These are phyloP conservation scores for Elgonia sp. DNA, from an alignment of 2,888 invertebrate species.

Conservation along the genomic window DNA sequence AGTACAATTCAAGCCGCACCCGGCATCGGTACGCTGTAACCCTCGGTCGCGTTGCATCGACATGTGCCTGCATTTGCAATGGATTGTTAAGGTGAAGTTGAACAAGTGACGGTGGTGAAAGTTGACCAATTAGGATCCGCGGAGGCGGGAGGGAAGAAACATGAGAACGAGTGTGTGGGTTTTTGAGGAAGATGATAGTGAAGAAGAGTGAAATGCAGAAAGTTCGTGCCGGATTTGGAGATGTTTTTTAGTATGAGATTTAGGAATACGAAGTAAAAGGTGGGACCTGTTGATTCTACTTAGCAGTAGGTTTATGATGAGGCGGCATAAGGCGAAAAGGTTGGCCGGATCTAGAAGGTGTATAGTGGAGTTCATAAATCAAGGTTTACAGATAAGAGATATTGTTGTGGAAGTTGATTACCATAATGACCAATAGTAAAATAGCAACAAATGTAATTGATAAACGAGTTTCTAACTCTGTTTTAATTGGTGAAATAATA, in stretches of 20 bases:
- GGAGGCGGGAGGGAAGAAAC: background rate
- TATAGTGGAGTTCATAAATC: slow-evolving; percentile 40
- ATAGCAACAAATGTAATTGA: no score
- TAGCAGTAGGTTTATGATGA: slow-evolving; percentile 28
- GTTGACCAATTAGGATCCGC: slow-evolving; percentile 10
- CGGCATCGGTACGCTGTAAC: slow-evolving; percentile 62
- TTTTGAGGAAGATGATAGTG: background rate
- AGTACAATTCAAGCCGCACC: slow-evolving; percentile 72
- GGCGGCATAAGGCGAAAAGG: slow-evolving; percentile 8
- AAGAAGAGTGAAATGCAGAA: background rate
- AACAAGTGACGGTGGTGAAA: slow-evolving; percentile 28
- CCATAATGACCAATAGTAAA: background rate
- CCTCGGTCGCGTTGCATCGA: slow-evolving; percentile 43
- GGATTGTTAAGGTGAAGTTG: background rate
- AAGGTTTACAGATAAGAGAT: slow-evolving; percentile 27
- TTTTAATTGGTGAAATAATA: no score
- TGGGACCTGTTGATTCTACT: slow-evolving; percentile 47
- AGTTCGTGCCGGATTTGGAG: background rate
- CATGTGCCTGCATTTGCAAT: slow-evolving; percentile 36
- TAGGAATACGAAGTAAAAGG: background rate
- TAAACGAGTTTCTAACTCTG: no score
- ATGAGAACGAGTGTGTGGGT: background rate
- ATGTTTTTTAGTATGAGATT: background rate
- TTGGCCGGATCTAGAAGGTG: slow-evolving; percentile 16
- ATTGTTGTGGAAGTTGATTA: slow-evolving; percentile 5